Base-by-base conservation (phyloP, 2,113 vertebrate species). In the Dicaeum eximium region DNA sequence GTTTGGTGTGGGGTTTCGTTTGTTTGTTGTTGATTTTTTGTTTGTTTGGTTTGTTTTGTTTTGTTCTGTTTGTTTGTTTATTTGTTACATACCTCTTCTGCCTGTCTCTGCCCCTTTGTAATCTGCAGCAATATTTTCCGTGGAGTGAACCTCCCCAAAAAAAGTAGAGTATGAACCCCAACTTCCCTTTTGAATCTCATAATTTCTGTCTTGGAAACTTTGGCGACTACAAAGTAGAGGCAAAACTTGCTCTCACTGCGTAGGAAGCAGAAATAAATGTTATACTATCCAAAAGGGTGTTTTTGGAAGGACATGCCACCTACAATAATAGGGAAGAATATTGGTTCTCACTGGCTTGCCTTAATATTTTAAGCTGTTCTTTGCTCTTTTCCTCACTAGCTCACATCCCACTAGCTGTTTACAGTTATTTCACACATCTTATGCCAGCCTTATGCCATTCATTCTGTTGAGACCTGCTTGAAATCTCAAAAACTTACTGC, bases 351-450 rank as follows among this genome's bases (percentile, higher is more conserved):
- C 80, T 92, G 86, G 84, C 86, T 93, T 50, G 81, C 80, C 83
- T 97, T 91, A 95, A 95, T 96, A 96, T 97, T 96, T 97, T 97
- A 96, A 95, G 91, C 84, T 96, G 91, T 97, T 97, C 94, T 95
- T 97, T 97, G 96, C 94, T 97, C 96, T 97, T 97, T 96, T 97
- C 95, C 96, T 96, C 93, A 96, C 94, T 96, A 97, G 33, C 94
- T 95, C 89, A 95, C 94, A 97, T 96, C 94, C 95, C 95, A 97
- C 96, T 97, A 96, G 94, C 95, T 96, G 94, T 97, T 97, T 97
- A 97, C 96, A 96, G 91, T 95, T 95, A 96, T 92, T 95, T 96
- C 96, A 96, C 95, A 95, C 93, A 94, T 95, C 87, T 96, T 96
- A 91, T 97, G 96, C 94, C 93, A 96, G 93, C 94, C 95, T 96